Conservation (phyloP, 2,888 invertebrate species). For the Eueremaeus valkanovi region DNA sequence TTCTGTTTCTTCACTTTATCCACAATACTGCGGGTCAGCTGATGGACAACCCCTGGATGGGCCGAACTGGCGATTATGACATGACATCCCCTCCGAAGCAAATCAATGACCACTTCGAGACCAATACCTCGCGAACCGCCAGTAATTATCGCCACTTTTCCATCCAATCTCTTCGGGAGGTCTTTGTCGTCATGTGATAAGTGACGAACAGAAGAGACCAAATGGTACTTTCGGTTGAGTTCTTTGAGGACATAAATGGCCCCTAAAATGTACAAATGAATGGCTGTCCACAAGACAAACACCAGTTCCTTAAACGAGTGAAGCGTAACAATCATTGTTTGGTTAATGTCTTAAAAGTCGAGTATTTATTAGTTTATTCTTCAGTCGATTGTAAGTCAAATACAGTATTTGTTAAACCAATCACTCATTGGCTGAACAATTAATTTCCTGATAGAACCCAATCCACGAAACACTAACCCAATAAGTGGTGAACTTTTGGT, state of each 20-base stretch:
- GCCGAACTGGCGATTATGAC: conserved; percentile 42
- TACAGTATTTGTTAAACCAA: too few relatives aligned
- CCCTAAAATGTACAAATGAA: conserved; percentile 40
- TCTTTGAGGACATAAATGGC: conserved; percentile 42
- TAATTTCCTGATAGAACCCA: background rate
- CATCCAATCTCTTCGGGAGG: conserved; percentile 49
- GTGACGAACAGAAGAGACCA: conserved; percentile 33
- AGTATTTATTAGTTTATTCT: too few relatives aligned
- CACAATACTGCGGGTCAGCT: background rate
- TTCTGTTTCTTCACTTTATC: background rate
- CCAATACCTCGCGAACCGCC: conserved; percentile 85
- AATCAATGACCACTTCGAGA: conserved; percentile 67
- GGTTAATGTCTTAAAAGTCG: too few relatives aligned
- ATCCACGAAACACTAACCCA: conserved; percentile 4
- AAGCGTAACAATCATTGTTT: background rate
- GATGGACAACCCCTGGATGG: conserved; percentile 46
- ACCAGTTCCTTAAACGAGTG: conserved; percentile 21
- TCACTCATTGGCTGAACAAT: background rate
- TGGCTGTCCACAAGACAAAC: conserved; percentile 37
- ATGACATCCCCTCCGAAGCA: conserved; percentile 72
- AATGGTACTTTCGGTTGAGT: conserved; percentile 36
- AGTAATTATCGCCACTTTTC: conserved; percentile 72
- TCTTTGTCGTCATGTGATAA: conserved; percentile 32
- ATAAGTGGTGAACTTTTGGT: conserved; percentile 22
- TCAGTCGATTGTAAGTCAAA: too few relatives aligned